Evolutionary conservation across 1,140 invertebrate species (phyloP), one percentile per base, ranked within the genome.

Genomic region (Tetramorium parvispinum): DNA sequence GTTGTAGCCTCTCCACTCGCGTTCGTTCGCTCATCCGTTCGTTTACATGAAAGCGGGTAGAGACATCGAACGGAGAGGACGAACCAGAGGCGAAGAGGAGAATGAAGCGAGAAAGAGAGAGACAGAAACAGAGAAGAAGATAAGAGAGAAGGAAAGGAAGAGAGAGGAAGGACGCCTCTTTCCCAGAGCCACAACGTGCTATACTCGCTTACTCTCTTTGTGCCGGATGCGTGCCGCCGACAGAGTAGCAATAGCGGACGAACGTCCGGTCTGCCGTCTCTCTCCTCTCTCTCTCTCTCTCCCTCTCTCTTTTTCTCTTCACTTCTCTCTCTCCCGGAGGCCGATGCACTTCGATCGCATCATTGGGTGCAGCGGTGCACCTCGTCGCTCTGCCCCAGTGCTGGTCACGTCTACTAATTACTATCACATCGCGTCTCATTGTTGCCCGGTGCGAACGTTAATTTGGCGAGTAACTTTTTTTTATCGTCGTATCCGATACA

Each of bases 161-260:
- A 68, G 66, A 53, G 66, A 71, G 51, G 37, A 57, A 91, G 91
- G 91, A 91, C 89, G 88, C 88, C 86, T 92, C 88, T 93, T 93
- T 93, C 93, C 92, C 92, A 93, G 88, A 92, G 87, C 76, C 85
- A 27, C 77, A 88, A 85, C 88, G 82, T 85, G 88, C 86, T 89
- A 85, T 88, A 86, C 65, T 68, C 87, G 82, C 85, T 91, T 91
- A 90, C 90, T 82, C 91, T 93, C 88, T 93, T 93, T 93, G 89
- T 93, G 91, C 93, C 93, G 93, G 93, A 94, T 93, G 93, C 92
- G 90, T 92, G 91, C 91, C 89, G 91, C 89, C 89, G 89, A 87
- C 86, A 88, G 91, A 91, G 92, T 89, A 91, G 92, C 91, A 91
- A 93, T 94, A 94, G 93, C 91, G 92, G 92, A 93, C 93, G 93